Evolutionary conservation across 2,888 invertebrate species (phyloP).

Genomic region (Toxonevra muliebris): DNA sequence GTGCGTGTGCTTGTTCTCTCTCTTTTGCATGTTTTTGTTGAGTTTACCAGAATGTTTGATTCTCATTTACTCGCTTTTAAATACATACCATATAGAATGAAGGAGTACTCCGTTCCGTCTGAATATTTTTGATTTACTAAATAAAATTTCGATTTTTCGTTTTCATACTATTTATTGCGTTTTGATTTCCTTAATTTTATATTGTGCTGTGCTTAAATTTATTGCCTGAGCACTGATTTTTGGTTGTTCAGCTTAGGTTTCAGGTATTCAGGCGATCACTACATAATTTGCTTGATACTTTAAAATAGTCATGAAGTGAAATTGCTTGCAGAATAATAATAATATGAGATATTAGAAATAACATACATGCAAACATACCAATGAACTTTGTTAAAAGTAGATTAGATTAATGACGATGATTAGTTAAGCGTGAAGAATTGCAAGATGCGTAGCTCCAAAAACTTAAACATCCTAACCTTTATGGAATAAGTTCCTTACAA

Average conservation of each 20-base stretch:
- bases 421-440: no score
- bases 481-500: no score
- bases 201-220: constrained; percentile 3
- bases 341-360: no score
- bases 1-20: not conserved
- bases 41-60: not conserved
- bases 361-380: no score
- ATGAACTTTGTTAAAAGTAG: no score
- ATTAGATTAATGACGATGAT: no score
- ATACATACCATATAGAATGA: not conserved
- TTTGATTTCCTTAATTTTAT: not conserved
- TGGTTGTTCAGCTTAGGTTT: not conserved
- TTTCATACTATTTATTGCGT: not conserved
- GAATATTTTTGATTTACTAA: not conserved
- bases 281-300: not conserved
- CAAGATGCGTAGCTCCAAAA: no score
- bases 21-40: not conserved
- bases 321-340: no score
- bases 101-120: not conserved
- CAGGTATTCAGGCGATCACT: not conserved
- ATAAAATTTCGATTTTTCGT: not conserved
- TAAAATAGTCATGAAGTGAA: no score
- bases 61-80: not conserved
- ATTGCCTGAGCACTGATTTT: constrained; percentile 6
- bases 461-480: no score